Evolutionary conservation across 2,888 invertebrate genomes (phyloP), one percentile per base, ranked within the genome.

Genomic region (Philaethria dido): DNA sequence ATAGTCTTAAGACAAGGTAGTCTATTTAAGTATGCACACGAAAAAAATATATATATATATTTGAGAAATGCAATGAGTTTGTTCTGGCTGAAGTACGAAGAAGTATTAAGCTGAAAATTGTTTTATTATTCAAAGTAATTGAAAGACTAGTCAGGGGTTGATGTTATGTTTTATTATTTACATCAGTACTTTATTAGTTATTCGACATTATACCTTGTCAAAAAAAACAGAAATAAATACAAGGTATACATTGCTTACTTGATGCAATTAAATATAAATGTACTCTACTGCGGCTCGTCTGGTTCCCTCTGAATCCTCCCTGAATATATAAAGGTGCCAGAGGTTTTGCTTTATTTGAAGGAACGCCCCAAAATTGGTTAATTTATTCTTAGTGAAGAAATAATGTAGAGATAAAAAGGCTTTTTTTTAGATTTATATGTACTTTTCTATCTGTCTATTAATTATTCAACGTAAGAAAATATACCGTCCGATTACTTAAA

Each of bases 341-440:
- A 48, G 22, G 29, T 48, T 3, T 25, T 14, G 29, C n/a, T 50
- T 50, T 50, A 50, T 50, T 50, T 50, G 25, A 50, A 50, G 25
- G 25, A 50, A 50, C 14, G 25, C 50, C 25, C 6, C 25, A n/a
- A 50, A 50, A 50, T 50, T 3, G n/a, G n/a, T 50, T 50, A n/a
- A 50, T 50, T 29, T 50, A 29, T 29, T 50, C 25, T 50, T 50
- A 50, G 29, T 50, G 22, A 25, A 25, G 50, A n/a, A 25, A 25
- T n/a, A 3, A 14, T 29, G n/a, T 2, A 3, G n/a, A 50, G 14
- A 29, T 22, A 29, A 50, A 14, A n/a, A n/a, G n/a, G 8, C 9
- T 13, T 39, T 39, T 39, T 11, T 3, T 13, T 13, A 13, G 1
- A 2, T 13, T 39, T 39, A 2, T 39, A 39, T 13, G n/a, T 13